Evolutionary conservation across 2,888 invertebrate genomes (phyloP).

Genomic region (Nineta flava): DNA sequence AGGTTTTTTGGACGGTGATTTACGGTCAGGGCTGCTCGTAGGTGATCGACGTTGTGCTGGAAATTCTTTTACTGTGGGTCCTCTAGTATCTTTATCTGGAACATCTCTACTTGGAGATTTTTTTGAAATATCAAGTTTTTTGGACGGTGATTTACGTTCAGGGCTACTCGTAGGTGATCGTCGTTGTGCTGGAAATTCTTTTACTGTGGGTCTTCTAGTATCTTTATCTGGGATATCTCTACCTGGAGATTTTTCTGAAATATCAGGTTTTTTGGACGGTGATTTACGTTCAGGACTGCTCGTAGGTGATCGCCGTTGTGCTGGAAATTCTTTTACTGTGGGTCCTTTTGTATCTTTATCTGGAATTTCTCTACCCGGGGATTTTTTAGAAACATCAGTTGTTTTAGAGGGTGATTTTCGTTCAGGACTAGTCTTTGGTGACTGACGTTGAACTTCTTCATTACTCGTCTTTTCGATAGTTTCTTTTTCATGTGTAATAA

Average conservation of each 20-base stretch:
- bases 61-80: slow-evolving; percentile 7
- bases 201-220: neutral
- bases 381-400: too few relatives aligned
- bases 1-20: neutral
- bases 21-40: slow-evolving; percentile 6
- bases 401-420: too few relatives aligned
- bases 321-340: neutral
- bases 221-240: neutral
- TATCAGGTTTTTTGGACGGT: too few relatives aligned
- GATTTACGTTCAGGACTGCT: neutral
- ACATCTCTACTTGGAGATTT: slow-evolving; percentile 2
- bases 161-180: slow-evolving; percentile 9
- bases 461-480: neutral
- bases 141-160: slow-evolving; percentile 5
- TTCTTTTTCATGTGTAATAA: neutral
- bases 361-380: too few relatives aligned
- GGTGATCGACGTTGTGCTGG: slow-evolving; percentile 7
- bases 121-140: neutral
- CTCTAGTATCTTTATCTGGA: neutral
- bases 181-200: slow-evolving; percentile 10
- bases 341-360: neutral
- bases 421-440: too few relatives aligned
- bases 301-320: too few relatives aligned
- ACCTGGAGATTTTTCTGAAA: neutral
- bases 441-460: too few relatives aligned